Evolutionary conservation across 1,140 invertebrate species (phyloP).

Genomic region (Condylostylus longicornis): DNA sequence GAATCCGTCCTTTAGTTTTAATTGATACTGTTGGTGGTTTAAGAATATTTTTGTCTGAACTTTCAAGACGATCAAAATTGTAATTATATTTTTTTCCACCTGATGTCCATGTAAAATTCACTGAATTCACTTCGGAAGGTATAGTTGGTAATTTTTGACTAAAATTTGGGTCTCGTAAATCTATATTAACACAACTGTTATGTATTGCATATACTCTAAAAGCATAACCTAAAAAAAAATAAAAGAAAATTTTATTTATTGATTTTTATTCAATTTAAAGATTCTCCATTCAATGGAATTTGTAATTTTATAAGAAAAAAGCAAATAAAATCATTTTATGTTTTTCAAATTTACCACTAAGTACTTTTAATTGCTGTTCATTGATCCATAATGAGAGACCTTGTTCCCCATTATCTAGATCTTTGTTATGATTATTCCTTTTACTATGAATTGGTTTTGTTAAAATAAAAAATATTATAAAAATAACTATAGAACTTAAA

Average conservation of each 20-base stretch:
- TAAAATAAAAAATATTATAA: too few species aligned
- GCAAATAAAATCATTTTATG: too few species aligned
- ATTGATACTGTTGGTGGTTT: conserved; percentile 76
- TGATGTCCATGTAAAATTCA: conserved; percentile 87
- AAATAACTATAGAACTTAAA: too few species aligned
- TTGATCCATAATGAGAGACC: conserved; percentile 78
- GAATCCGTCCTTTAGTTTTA: conserved; percentile 65
- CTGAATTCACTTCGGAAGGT: conserved; percentile 73
- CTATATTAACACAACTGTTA: conserved; percentile 68
- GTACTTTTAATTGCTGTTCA: conserved; percentile 74
- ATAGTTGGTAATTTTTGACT: conserved; percentile 77
- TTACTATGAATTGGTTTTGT: too few species aligned
- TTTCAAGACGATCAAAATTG: conserved; percentile 70
- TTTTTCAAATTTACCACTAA: conserved; percentile 51
- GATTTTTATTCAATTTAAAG: too few species aligned
- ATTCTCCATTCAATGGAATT: not conserved
- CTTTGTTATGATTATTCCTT: not conserved
- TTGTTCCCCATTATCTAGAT: conserved; percentile 13
- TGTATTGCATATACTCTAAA: conserved; percentile 81
- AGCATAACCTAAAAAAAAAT: conserved; percentile 22
- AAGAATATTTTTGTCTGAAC: conserved; percentile 66
- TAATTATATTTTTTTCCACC: conserved; percentile 74
- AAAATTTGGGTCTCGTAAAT: conserved; percentile 76
- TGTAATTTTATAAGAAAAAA: too few species aligned
- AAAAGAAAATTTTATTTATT: too few species aligned